Base-by-base conservation (phyloP, 1,140 invertebrate species). In the Dreissena rostriformis region DNA sequence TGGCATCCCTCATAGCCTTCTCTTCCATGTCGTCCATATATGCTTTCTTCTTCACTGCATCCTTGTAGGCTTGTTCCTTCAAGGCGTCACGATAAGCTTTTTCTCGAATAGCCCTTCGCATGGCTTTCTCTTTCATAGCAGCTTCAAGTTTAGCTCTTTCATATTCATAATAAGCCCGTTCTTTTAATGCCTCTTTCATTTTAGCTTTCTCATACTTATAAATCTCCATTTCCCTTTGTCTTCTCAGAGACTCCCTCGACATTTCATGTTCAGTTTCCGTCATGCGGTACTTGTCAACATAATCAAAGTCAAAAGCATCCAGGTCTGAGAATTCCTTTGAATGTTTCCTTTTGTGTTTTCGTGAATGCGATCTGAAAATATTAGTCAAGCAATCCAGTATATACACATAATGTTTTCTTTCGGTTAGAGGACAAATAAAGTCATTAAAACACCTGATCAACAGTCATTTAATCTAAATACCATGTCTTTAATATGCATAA, bases 161-260 rank as follows among this genome's bases (percentile, higher is more conserved):
- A 61, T 61, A 61, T 24, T 61, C 57, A 12, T 61, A 61, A 19
- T n/a, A n/a, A n/a, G 57, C 57, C 17, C 17, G 4, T 19, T 61
- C 57, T 24, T 61, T 61, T 12, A 61, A n/a, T 19, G 57, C 57
- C 22, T 24, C 22, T 24, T 61, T 61, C 17, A 61, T 19, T 24
- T 61, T 61, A 24, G 57, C 57, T 24, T 61, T 61, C 22, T 61
- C 57, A 61, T 61, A 61, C 12, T 61, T 24, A 24, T 61, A 61
- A n/a, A 61, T 61, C 22, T 61, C 57, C 57, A n/a, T 19, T 61
- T 61, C 57, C 22, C 57, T 61, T 61, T n/a, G 57, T 61, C 22
- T 61, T 6, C 57, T 19, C 57, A n/a, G 6, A 6, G 22, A n/a
- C 17, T 19, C 57, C 57, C 57, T 61, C 17, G 57, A 39, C 39